phyloP scores from a whole-genome alignment of 2,888 invertebrate species.

The Arge pagana region DNA sequence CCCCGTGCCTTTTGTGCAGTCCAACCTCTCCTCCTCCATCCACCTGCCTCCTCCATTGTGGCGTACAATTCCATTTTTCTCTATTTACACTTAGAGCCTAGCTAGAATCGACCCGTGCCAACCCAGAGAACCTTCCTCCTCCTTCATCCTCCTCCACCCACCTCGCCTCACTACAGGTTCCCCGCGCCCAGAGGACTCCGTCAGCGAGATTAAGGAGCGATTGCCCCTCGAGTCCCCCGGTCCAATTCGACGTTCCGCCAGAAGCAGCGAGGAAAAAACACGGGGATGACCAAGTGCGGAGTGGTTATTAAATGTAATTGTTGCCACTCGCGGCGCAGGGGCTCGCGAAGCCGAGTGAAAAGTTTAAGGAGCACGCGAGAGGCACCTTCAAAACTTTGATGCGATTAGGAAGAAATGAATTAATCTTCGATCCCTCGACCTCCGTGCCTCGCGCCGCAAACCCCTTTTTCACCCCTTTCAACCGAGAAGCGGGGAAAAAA shows the following conservation, averaged over 20 bases:
- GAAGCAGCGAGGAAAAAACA: slow-evolving; percentile 51
- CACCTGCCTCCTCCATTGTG: no score
- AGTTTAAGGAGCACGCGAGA: slow-evolving; percentile 43
- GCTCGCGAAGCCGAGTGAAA: slow-evolving; percentile 23
- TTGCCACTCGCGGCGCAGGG: slow-evolving; percentile 28
- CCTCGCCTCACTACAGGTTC: background rate
- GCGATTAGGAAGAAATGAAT: slow-evolving; percentile 59
- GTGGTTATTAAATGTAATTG: slow-evolving; percentile 57
- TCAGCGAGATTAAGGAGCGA: slow-evolving; percentile 23
- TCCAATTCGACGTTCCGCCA: slow-evolving; percentile 41
- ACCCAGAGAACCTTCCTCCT: background rate
- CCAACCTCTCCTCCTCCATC: slow-evolving; percentile 13
- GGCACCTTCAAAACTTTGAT: slow-evolving; percentile 58
- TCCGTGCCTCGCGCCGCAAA: background rate
- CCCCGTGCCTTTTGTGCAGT: slow-evolving; percentile 37
- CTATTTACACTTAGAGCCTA: background rate
- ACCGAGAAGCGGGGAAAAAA: background rate
- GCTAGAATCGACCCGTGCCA: background rate
- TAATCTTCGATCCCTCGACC: slow-evolving; percentile 54
- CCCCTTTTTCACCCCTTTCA: background rate
- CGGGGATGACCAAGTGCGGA: no score
- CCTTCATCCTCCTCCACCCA: background rate
- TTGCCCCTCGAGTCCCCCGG: no score
- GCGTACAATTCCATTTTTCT: no score
- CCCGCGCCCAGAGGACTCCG: background rate